Conservation (phyloP, 2,797 vertebrate species). For the Darevskia nairensis region DNA sequence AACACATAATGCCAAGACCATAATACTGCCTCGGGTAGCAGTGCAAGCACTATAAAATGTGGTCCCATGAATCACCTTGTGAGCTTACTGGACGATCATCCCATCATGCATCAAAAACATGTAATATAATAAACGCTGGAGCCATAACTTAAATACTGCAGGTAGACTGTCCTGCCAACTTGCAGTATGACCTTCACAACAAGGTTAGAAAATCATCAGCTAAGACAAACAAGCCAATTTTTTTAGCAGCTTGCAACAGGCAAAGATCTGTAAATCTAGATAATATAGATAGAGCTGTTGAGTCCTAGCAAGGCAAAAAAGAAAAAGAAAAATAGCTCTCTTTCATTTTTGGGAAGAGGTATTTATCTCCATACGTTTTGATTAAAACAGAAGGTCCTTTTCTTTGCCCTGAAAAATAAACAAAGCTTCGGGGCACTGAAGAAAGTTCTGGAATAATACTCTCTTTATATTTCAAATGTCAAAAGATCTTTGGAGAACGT, state of each 20-base stretch:
- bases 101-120: slow-evolving; percentile 42
- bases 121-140: slow-evolving; percentile 44
- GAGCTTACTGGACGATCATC: slow-evolving; percentile 51
- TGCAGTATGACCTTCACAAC: slow-evolving; percentile 40
- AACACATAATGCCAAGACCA: slow-evolving; percentile 47
- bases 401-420: background rate
- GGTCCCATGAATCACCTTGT: slow-evolving; percentile 55
- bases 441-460: background rate
- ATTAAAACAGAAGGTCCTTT: slow-evolving; percentile 18
- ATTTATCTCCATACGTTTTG: slow-evolving; percentile 33
- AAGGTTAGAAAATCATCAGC: slow-evolving; percentile 32
- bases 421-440: background rate
- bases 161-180: slow-evolving; percentile 15
- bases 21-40: slow-evolving; percentile 47
- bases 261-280: slow-evolving; percentile 29
- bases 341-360: slow-evolving; percentile 36
- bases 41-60: slow-evolving; percentile 42
- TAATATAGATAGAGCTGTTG: background rate
- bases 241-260: slow-evolving; percentile 18
- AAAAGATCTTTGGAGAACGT: background rate
- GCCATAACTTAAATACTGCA: slow-evolving; percentile 43
- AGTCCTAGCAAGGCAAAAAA: background rate
- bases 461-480: background rate
- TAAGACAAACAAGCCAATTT: slow-evolving; percentile 23
- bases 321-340: background rate